phyloP scores from a whole-genome alignment of 2,888 invertebrate genomes.

The Agrotis ipsilon region DNA sequence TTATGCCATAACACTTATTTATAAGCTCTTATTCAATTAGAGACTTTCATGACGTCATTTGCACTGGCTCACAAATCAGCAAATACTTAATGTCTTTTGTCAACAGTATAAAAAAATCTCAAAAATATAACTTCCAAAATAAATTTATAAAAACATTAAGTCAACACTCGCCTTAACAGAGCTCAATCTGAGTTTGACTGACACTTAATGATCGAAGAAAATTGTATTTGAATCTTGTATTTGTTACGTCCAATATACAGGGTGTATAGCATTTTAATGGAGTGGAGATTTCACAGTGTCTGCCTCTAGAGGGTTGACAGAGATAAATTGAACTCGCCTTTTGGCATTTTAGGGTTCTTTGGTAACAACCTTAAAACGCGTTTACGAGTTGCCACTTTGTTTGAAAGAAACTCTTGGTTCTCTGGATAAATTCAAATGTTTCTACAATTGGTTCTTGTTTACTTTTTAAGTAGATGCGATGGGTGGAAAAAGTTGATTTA shows the following conservation, averaged over 20 bases:
- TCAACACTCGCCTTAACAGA: conserved; percentile 22
- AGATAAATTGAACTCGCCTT: conserved; percentile 82
- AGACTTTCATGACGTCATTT: no score
- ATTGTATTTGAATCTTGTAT: conserved; percentile 67
- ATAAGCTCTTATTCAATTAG: no score
- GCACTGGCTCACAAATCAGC: no score
- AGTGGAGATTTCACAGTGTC: conserved; percentile 84
- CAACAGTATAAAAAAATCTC: not conserved
- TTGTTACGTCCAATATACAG: conserved; percentile 64
- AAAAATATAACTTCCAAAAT: not conserved
- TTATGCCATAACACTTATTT: no score
- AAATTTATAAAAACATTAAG: conserved; percentile 1
- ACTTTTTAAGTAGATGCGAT: conserved; percentile 49
- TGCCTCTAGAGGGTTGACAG: conserved; percentile 80
- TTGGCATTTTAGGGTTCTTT: conserved; percentile 74
- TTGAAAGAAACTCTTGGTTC: conserved; percentile 52
- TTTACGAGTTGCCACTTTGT: conserved; percentile 66
- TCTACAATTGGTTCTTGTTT: conserved; percentile 51
- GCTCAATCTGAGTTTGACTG: conserved; percentile 58
- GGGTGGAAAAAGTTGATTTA: conserved; percentile 17
- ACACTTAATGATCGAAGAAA: conserved; percentile 64
- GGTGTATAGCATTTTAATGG: conserved; percentile 79
- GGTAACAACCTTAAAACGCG: conserved; percentile 68
- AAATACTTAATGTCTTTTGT: no score
- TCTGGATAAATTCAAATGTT: conserved; percentile 62